Base-by-base conservation (phyloP, 1,140 invertebrate species). In the Aphaenogaster floridana region DNA sequence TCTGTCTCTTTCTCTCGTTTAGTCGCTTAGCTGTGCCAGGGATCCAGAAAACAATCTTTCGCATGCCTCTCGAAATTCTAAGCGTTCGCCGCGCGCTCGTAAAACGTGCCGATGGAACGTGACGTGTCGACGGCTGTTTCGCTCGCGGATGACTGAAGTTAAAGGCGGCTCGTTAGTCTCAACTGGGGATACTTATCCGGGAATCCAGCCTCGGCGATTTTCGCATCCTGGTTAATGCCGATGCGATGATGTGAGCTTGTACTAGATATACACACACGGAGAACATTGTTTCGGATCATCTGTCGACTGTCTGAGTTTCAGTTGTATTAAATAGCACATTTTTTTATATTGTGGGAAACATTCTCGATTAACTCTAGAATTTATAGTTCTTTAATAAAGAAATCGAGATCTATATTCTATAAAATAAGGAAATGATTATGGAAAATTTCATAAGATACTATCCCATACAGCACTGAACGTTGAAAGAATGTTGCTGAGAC, bases 101-200 rank as follows among this genome's bases (percentile, higher is more conserved):
- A 84, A 84, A 84, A 84, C 80, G 69, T 84, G 80, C 80, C 80
- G 80, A 84, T 76, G 80, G 80, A 84, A 76, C 69, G 80, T 84
- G 80, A 84, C 80, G 80, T 61, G 80, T 84, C 80, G 80, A 76
- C 80, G 69, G 80, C 54, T 76, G 80, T 74, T 84, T 76, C 68
- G 39, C 80, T 83, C 80, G 68, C 80, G 80, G 68, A 76, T 84
- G 69, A 84, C 80, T 76, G 28, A 84, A 76, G 69, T 84, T 84
- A 76, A 76, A 83, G 85, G 64, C 78, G 68, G 78, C 78, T 84
- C 86, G 86, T 84, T 84, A 84, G 80, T 76, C 69, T 76, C 69
- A 48, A 76, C 68, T 48, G 52, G 45, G 54, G 54, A 64, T 84
- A 76, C 54, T 83, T 84, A 84, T 84, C 80, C 80, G 69, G 69